Conservation (phyloP, 2,113 vertebrate species). For the Empidonax alnorum region DNA sequence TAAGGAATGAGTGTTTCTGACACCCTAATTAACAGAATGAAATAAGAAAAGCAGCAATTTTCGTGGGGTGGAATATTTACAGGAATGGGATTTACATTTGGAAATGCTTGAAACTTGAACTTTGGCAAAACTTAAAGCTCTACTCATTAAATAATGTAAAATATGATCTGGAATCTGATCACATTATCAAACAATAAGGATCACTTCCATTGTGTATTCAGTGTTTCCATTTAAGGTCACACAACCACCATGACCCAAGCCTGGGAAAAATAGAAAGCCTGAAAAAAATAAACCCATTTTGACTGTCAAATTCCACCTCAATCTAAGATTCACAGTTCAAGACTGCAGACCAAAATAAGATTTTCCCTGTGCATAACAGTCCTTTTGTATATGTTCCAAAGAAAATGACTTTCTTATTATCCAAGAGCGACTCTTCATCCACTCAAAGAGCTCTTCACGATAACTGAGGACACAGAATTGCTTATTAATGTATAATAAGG, state of each 20-base stretch:
- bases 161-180: background rate
- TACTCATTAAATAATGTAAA: background rate
- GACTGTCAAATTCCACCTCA: background rate
- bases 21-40: background rate
- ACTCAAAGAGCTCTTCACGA: background rate
- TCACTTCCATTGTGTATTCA: too few species aligned
- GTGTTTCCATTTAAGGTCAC: background rate
- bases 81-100: background rate
- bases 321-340: background rate
- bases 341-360: background rate
- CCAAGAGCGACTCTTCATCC: background rate
- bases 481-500: background rate
- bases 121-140: background rate
- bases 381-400: background rate
- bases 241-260: background rate
- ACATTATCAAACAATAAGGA: background rate
- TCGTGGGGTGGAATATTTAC: background rate
- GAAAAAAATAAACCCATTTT: background rate
- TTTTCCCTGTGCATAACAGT: background rate
- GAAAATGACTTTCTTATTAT: background rate
- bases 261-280: background rate
- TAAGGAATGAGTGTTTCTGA: background rate
- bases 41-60: background rate
- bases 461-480: background rate
- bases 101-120: background rate